phyloP scores from a whole-genome alignment of 2,888 invertebrate genomes.

The Hirtodrosophila trivittata region DNA sequence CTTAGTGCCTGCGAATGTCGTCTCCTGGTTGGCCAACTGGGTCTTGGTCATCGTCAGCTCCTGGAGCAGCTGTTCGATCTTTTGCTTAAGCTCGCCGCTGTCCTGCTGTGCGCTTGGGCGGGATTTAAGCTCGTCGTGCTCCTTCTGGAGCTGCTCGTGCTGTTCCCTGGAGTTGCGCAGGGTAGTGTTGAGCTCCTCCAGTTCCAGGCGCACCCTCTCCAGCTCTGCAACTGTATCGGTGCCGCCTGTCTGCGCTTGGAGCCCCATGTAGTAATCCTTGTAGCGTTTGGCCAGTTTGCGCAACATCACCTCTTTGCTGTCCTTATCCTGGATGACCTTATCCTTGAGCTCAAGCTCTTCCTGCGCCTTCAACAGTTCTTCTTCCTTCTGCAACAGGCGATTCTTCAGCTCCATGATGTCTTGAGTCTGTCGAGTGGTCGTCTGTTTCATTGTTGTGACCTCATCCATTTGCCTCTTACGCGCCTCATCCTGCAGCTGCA shows the following conservation, averaged over 20 bases:
- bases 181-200: conserved; percentile 85
- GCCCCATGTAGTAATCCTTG: conserved; percentile 92
- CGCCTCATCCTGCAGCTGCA: conserved; percentile 87
- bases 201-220: conserved; percentile 84
- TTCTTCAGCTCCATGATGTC: conserved; percentile 87
- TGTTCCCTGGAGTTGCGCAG: conserved; percentile 52
- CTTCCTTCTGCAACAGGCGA: conserved; percentile 86
- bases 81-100: conserved; percentile 88
- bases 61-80: conserved; percentile 81
- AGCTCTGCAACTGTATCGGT: conserved; percentile 82
- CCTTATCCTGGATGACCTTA: conserved; percentile 87
- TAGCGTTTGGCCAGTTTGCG: conserved; percentile 96
- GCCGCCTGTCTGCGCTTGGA: conserved; percentile 80
- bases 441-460: conserved; percentile 85
- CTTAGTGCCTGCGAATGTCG: conserved; percentile 86
- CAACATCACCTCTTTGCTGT: conserved; percentile 89
- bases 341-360: conserved; percentile 89
- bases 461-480: conserved; percentile 88
- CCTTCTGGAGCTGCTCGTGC: conserved; percentile 75
- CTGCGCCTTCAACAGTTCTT: conserved; percentile 87
- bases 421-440: conserved; percentile 86
- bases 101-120: conserved; percentile 87
- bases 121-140: conserved; percentile 87
- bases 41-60: conserved; percentile 85
- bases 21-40: conserved; percentile 86